A percentile compares a stretch with the other conserved stretches of the same genome.
These are phyloP conservation scores for Cheilinus undulatus DNA, from an alignment of 2,113 vertebrate genomes.

Conservation along the genomic window DNA sequence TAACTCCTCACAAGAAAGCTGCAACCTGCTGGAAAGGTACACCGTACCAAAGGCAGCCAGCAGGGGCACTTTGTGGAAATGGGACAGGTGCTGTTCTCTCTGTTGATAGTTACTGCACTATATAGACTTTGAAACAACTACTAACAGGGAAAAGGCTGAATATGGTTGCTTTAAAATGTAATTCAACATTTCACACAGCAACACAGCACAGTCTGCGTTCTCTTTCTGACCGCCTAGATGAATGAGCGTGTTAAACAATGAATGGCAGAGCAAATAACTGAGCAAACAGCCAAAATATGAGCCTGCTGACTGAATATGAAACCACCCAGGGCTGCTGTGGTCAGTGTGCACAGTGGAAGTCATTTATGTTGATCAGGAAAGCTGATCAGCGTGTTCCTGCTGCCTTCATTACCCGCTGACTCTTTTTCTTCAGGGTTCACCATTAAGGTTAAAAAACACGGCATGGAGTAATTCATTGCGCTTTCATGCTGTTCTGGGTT, in stretches of 20 bases:
- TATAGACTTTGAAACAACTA: too few relatives aligned
- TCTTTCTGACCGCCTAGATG: conserved; percentile 20
- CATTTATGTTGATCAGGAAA: conserved; percentile 78
- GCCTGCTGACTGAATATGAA: conserved; percentile 33
- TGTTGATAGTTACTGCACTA: too few relatives aligned
- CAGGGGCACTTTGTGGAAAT: too few relatives aligned
- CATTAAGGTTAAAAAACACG: conserved; percentile 6
- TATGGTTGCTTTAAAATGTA: too few relatives aligned
- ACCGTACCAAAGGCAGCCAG: too few relatives aligned
- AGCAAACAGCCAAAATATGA: conserved; percentile 59
- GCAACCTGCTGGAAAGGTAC: too few relatives aligned
- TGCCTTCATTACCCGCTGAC: conserved; percentile 26
- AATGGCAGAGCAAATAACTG: conserved; percentile 59
- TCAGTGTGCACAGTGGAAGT: conserved; percentile 62
- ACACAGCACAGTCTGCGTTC: neutral
- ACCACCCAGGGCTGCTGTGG: conserved; percentile 36
- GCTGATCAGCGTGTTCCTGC: conserved; percentile 79
- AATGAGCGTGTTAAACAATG: conserved; percentile 35
- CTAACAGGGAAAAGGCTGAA: too few relatives aligned
- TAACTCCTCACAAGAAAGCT: too few relatives aligned
- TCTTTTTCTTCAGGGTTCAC: conserved; percentile 9
- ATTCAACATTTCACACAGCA: conserved; percentile 1
- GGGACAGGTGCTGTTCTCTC: too few relatives aligned
- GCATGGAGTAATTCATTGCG: neutral
- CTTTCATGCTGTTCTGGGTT: conserved; percentile 22